These are phyloP conservation scores for Apostichopus leukothele DNA, from an alignment of 53 echinoderm and acorn worm genomes.

Conservation along the genomic window DNA sequence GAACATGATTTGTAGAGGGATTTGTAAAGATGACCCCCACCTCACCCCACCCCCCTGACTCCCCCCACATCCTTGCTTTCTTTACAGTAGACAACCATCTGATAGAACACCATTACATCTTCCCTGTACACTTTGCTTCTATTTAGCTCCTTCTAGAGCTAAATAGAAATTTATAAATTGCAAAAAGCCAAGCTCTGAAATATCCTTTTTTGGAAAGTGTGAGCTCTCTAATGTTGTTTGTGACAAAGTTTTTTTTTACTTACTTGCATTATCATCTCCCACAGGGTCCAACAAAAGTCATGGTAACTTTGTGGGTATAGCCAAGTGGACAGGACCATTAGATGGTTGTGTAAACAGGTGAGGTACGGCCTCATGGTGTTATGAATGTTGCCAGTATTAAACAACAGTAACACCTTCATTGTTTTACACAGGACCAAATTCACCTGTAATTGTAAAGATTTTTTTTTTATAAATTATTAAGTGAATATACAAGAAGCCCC, in stretches of 20 bases:
- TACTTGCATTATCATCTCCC: slow-evolving; percentile 65
- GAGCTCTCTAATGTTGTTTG: too few relatives aligned
- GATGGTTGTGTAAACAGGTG: slow-evolving; percentile 77
- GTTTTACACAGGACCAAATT: slow-evolving; percentile 12
- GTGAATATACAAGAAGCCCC: not conserved
- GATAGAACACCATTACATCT: too few relatives aligned
- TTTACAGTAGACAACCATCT: too few relatives aligned
- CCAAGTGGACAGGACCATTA: slow-evolving; percentile 66
- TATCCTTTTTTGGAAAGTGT: too few relatives aligned
- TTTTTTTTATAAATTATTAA: too few relatives aligned
- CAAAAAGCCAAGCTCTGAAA: slow-evolving; percentile 6
- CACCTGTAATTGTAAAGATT: not conserved
- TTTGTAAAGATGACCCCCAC: too few relatives aligned
- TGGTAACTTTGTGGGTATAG: slow-evolving; percentile 72
- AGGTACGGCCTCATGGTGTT: slow-evolving; percentile 73
- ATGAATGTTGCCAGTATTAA: slow-evolving; percentile 32
- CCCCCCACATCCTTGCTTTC: too few relatives aligned
- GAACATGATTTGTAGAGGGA: too few relatives aligned
- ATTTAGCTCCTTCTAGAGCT: too few relatives aligned
- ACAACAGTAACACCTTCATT: not conserved
- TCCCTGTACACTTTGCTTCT: too few relatives aligned
- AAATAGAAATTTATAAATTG: too few relatives aligned
- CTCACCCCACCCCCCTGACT: too few relatives aligned
- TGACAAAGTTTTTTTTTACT: not conserved
- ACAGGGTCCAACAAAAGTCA: slow-evolving; percentile 64